Percentiles rank a stretch among this genome's conserved stretches.
phyloP scores from a whole-genome alignment of 2,888 invertebrate species.

The Ernsta delagoae region DNA sequence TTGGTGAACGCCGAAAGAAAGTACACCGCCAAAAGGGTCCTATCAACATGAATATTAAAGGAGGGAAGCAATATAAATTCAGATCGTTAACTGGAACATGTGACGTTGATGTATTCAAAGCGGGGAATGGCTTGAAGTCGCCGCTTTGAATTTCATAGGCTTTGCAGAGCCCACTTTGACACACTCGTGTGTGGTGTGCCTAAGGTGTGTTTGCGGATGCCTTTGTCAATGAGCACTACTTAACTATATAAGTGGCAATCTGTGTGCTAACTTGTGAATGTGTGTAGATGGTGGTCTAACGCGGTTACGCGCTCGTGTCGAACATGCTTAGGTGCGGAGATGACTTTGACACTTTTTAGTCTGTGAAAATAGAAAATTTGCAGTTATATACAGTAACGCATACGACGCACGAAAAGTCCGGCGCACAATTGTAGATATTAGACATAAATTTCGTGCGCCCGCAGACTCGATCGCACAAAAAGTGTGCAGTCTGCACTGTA shows the following conservation, averaged over 20 bases:
- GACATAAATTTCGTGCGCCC: too few species aligned
- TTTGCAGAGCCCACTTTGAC: not conserved
- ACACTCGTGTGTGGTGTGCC: not conserved
- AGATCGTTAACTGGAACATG: slow-evolving; percentile 21
- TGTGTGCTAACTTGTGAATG: slow-evolving; percentile 4
- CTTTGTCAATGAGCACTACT: not conserved
- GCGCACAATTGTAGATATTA: too few species aligned
- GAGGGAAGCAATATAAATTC: slow-evolving; percentile 23
- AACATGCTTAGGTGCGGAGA: too few species aligned
- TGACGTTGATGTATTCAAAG: slow-evolving; percentile 25
- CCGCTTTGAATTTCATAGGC: slow-evolving; percentile 27
- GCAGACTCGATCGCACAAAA: too few species aligned
- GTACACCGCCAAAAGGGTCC: slow-evolving; percentile 10
- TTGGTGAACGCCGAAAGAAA: not conserved
- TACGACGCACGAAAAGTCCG: too few species aligned
- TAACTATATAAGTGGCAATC: not conserved
- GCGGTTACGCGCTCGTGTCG: too few species aligned
- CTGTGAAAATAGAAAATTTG: too few species aligned
- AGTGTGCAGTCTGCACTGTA: too few species aligned
- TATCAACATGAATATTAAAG: slow-evolving; percentile 23
- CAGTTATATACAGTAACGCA: too few species aligned
- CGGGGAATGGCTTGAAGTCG: slow-evolving; percentile 16
- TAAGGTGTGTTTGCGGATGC: not conserved
- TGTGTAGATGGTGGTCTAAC: too few species aligned
- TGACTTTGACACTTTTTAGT: too few species aligned